Percentiles rank a stretch among this genome's conserved stretches.
These are phyloP conservation scores for Diadophis punctatus DNA, from an alignment of 2,113 vertebrate genomes.

Conservation along the genomic window DNA sequence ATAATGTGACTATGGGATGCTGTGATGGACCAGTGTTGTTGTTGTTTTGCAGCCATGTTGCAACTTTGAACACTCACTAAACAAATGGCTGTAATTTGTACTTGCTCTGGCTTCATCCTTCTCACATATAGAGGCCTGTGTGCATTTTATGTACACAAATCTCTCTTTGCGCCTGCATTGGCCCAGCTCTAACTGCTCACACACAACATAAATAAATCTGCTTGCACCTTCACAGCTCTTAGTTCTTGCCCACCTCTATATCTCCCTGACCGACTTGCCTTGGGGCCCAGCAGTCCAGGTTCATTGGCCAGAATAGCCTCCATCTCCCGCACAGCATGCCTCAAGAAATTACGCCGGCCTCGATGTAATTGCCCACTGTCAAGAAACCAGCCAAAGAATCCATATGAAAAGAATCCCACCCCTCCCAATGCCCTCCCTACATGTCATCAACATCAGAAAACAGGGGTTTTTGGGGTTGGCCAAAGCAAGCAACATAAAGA, in stretches of 20 bases:
- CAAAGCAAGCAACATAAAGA: neutral
- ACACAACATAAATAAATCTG: no score
- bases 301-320: constrained; percentile 80
- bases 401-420: neutral
- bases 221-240: neutral
- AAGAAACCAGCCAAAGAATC: constrained; percentile 1
- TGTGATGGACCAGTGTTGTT: neutral
- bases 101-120: neutral
- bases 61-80: neutral
- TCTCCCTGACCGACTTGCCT: constrained; percentile 62
- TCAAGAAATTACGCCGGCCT: constrained; percentile 78
- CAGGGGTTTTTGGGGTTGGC: no score
- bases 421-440: neutral
- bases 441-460: neutral
- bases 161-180: neutral
- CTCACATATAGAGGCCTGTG: neutral
- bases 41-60: neutral
- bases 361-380: constrained; percentile 80
- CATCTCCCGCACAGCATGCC: constrained; percentile 80
- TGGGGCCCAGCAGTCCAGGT: constrained; percentile 88
- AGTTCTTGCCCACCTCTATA: neutral
- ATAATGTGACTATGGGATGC: no score
- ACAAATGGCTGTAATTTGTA: neutral
- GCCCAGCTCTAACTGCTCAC: neutral
- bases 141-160: neutral